Evolutionary conservation across 2,797 vertebrate genomes (phyloP).

Genomic region (Pelochelys cantorii): DNA sequence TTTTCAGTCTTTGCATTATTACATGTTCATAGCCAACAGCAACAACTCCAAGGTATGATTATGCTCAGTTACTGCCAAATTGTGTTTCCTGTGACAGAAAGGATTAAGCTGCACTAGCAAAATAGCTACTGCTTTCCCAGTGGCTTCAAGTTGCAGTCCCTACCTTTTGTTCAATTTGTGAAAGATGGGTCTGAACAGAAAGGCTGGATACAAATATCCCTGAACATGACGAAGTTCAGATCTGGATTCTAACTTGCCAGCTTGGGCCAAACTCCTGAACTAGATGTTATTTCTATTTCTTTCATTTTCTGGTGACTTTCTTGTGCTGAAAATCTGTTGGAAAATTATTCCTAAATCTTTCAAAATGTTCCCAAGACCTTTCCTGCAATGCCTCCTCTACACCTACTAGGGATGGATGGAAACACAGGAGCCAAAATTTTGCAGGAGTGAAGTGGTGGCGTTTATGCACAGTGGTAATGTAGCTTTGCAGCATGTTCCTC

Average conservation of each 20-base stretch:
- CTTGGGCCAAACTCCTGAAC: background rate
- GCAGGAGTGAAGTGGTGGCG: conserved; percentile 44
- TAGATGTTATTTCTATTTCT: background rate
- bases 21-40: conserved; percentile 55
- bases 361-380: background rate
- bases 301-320: background rate
- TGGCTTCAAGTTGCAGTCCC: background rate
- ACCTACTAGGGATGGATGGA: conserved; percentile 24
- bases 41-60: background rate
- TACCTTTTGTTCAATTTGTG: background rate
- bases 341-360: background rate
- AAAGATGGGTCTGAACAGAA: background rate
- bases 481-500: conserved; percentile 27
- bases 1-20: conserved; percentile 51
- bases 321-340: background rate
- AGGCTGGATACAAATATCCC: conserved; percentile 19
- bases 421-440: conserved; percentile 46
- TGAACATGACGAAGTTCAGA: background rate
- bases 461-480: conserved; percentile 50
- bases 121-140: background rate
- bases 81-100: background rate
- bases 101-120: background rate
- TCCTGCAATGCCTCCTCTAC: fast-evolving
- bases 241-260: background rate
- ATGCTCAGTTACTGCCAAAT: background rate